A percentile compares a stretch with the other conserved stretches of the same genome.
Conservation (phyloP, 2,113 vertebrate genomes). For the Myrmophylax atrothorax region DNA sequence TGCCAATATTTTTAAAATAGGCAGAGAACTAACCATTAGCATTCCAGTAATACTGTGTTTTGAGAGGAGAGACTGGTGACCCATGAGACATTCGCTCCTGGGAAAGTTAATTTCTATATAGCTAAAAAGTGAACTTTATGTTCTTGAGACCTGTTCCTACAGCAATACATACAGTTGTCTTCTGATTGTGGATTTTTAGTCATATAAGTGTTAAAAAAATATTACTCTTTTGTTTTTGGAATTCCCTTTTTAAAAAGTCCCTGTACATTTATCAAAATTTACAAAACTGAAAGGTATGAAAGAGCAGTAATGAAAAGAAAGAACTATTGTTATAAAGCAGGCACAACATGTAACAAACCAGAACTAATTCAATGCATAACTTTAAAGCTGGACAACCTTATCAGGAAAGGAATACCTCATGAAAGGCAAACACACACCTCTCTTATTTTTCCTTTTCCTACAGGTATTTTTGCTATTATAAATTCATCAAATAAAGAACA, state of each 20-base stretch:
- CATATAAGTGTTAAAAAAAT: background rate
- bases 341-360: background rate
- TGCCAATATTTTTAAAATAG: background rate
- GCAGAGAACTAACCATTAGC: background rate
- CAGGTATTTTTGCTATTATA: background rate
- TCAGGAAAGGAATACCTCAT: background rate
- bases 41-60: background rate
- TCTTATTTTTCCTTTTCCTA: background rate
- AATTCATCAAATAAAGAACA: background rate
- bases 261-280: background rate
- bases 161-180: background rate
- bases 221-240: background rate
- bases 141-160: background rate
- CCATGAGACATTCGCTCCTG: background rate
- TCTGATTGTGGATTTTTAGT: background rate
- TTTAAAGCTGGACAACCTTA: background rate
- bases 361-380: background rate
- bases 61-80: background rate
- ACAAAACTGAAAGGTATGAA: background rate
- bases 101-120: background rate
- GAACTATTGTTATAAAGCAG: background rate
- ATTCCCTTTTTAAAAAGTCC: background rate
- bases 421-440: background rate
- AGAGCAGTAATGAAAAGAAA: background rate
- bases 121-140: background rate